Evolutionary conservation across 1,140 invertebrate species (phyloP).

Genomic region (Parapsyche elsis): DNA sequence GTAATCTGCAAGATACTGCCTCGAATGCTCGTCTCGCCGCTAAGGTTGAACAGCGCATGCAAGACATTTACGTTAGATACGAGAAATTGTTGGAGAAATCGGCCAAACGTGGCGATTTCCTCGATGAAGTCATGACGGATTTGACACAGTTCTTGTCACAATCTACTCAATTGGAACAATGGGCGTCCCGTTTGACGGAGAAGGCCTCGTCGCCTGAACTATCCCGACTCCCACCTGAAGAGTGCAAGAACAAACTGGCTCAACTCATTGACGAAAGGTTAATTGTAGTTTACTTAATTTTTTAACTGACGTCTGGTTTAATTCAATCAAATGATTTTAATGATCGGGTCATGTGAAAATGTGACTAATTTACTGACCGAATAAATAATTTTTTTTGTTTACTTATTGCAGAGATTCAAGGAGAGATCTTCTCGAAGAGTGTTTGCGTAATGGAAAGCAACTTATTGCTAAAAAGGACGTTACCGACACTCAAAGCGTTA

Average conservation of each 20-base stretch:
- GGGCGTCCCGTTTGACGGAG: constrained; percentile 79
- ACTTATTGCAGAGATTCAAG: constrained; percentile 62
- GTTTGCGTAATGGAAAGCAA: constrained; percentile 82
- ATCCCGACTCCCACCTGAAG: constrained; percentile 74
- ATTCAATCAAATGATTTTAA: not conserved
- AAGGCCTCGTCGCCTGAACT: constrained; percentile 80
- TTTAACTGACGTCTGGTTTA: not conserved
- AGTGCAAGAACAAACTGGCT: constrained; percentile 74
- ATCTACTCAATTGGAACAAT: constrained; percentile 75
- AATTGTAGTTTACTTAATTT: constrained; percentile 1
- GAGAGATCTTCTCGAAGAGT: constrained; percentile 77
- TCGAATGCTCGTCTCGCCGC: constrained; percentile 89
- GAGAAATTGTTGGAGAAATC: constrained; percentile 87
- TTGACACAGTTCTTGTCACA: constrained; percentile 79
- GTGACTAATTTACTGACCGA: not conserved
- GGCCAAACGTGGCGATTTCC: constrained; percentile 79
- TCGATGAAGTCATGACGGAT: constrained; percentile 82
- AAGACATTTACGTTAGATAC: constrained; percentile 85
- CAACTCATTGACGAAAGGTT: constrained; percentile 65
- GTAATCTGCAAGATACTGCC: constrained; percentile 82
- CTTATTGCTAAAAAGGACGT: constrained; percentile 90
- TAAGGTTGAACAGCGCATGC: constrained; percentile 87
- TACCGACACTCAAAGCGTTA: constrained; percentile 85
- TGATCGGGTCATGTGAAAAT: too few relatives aligned
- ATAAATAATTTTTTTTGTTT: not conserved